Evolutionary conservation across 2,113 vertebrate species (phyloP), one percentile per base, ranked within the genome.

Genomic region (Egretta garzetta): DNA sequence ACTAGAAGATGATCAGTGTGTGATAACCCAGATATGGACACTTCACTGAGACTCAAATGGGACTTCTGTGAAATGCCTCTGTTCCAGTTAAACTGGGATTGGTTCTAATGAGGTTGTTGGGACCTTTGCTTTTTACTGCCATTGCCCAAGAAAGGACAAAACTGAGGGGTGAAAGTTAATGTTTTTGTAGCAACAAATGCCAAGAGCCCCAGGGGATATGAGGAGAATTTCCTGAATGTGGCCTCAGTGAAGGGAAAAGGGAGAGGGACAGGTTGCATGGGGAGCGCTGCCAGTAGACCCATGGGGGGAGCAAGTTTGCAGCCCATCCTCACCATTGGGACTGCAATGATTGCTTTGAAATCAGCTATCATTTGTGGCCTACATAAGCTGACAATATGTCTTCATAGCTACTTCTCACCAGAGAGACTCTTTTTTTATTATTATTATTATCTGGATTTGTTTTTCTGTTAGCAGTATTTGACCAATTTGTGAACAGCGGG

Each of bases 401-500:
- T 88, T 88, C 59, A 67, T 58, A 86, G 70, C 10, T 37, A 5
- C 62, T 94, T 92, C 60, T 49, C 28, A 20, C 49, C 39, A 30
- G 24, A 60, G 21, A 89, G 32, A 47, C 14, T 73, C 39, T 77
- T 75, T 17, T 47, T 30, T 87, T 56, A n/a, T 88, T 81, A 35
- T 50, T 63, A 39, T 66, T 75, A 59, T 88, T 41, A 72, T 86
- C 30, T 79, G 49, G 33, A 82, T 87, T 96, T 91, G 70, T 26
- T 87, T 91, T 85, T 82, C 83, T 73, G 23, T 84, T 88, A 41
- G 53, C 3, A 12, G 41, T 37, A 70, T 82, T 91, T 75, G 83
- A 72, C 66, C 95, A 89, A 93, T 96, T 91, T 96, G n/a, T 72
- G 73, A 64, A 73, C 94, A 82, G 83, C 47, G 32, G 77, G 68